Conservation (phyloP, 2,113 vertebrate genomes). For the Propithecus coquereli region DNA sequence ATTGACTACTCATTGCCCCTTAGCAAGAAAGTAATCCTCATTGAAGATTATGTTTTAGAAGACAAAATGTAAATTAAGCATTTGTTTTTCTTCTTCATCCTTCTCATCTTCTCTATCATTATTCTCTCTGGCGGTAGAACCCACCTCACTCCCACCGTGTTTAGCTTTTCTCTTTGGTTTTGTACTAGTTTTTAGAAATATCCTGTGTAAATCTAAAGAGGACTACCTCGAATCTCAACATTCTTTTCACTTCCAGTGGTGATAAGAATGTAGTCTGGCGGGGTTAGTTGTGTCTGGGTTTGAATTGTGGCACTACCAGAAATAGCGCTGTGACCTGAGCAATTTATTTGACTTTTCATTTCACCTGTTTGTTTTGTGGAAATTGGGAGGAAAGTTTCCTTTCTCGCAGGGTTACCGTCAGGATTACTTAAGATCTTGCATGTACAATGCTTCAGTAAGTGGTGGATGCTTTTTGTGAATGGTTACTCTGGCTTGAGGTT, state of each 20-base stretch:
- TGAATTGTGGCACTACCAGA: background rate
- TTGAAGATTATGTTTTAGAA: background rate
- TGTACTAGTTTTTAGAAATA: background rate
- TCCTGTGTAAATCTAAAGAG: background rate
- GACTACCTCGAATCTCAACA: too few relatives aligned
- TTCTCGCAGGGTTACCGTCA: background rate
- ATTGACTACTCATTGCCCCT: background rate
- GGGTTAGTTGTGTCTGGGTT: background rate
- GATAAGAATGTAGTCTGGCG: background rate
- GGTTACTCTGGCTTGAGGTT: background rate
- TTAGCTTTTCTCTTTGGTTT: background rate
- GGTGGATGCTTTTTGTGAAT: accelerated
- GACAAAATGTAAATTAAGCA: background rate
- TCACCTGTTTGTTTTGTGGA: background rate
- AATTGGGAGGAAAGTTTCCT: background rate
- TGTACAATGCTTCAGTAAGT: background rate
- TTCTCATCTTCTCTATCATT: background rate
- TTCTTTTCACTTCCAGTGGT: background rate
- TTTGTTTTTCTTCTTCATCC: background rate
- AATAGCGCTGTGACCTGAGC: background rate
- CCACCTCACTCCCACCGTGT: accelerated
- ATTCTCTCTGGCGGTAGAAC: background rate
- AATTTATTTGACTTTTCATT: background rate
- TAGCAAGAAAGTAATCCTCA: background rate
- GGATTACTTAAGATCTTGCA: background rate